Evolutionary conservation across 2,113 vertebrate genomes (phyloP), one percentile per base, ranked within the genome.

Genomic region (Lutjanus erythropterus): DNA sequence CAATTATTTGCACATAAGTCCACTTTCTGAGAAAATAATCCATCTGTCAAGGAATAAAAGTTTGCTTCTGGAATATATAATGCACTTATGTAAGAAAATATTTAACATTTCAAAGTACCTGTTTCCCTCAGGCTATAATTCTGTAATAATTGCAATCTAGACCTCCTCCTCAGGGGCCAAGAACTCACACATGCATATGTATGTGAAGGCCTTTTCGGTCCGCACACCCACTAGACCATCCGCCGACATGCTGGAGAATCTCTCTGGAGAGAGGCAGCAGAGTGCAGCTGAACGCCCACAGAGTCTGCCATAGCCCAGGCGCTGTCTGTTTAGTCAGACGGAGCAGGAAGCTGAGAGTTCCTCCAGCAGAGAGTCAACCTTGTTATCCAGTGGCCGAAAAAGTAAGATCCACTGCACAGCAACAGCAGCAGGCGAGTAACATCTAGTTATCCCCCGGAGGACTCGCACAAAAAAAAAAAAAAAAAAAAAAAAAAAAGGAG

Each of bases 201-300:
- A 91, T 86, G 81, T 15, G 35, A 65, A 66, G 73, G 46, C 50
- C 72, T 75, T 81, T 42, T 70, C 15, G 18, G 69, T 50, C 46
- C 31, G 1, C 52, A 87, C 89, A 83, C 86, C 86, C 87, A 88
- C 85, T 52, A 83, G 71, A 73, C 81, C 82, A 71, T 89, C 81
- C 81, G 47, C 71, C 21, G 49, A 86, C 85, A 73, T 25, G 4
- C 62, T 46, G 76, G 52, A 81, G 70, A 55, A 50, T 60, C 61
- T 89, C 86, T 79, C 86, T 18, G 5, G 84, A 84, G 89, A 73
- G 75, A 77, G 27, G 52, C 83, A 79, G 72, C 71, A 37, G 85
- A 80, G 85, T 81, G 86, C 78, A 80, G 66, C 78, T n/a, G 41
- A 81, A 90, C 86, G 66, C 90, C 89, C 83, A 88, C 89, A 66